Base-by-base conservation (phyloP, 2,888 invertebrate species). In the Junonia oenone region DNA sequence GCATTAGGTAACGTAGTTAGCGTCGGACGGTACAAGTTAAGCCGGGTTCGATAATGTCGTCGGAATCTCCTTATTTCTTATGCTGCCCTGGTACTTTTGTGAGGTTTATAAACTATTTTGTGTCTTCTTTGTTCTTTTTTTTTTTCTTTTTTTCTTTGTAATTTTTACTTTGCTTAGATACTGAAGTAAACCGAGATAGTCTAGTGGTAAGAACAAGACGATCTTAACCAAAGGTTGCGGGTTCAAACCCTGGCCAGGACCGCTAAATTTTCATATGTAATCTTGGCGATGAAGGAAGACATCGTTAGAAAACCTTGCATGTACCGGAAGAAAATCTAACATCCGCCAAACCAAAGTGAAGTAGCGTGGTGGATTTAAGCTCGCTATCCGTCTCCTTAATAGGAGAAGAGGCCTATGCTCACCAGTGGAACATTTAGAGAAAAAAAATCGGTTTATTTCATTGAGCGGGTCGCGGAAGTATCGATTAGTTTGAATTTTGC, bases 381-480 rank as follows among this genome's bases (percentile, higher is more conserved):
- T n/a, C n/a, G n/a, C n/a, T n/a, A n/a, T n/a, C n/a, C n/a, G n/a
- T n/a, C n/a, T n/a, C n/a, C n/a, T n/a, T n/a, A n/a, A n/a, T n/a
- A n/a, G n/a, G n/a, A n/a, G n/a, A n/a, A n/a, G n/a, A n/a, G n/a
- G n/a, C n/a, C n/a, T n/a, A n/a, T n/a, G n/a, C n/a, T n/a, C n/a
- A n/a, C n/a, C n/a, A n/a, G n/a, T n/a, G n/a, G n/a, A n/a, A n/a
- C 60, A 58, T 58, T 59, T 59, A 56, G 54, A 56, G 49, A 58
- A 60, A 62, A 62, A 56, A 56, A 56, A 46, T 54, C 54, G 33
- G 61, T 57, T 59, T 59, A 59, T 61, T 61, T 61, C 52, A 58
- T 58, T 52, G 45, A 46, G 50, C 29, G 50, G 26, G 51, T 40
- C 26, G 51, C 37, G 49, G 52, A 48, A 33, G 50, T 53, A 53